Base-by-base conservation (phyloP, 1,140 invertebrate species). In the Monomorium pharaonis region DNA sequence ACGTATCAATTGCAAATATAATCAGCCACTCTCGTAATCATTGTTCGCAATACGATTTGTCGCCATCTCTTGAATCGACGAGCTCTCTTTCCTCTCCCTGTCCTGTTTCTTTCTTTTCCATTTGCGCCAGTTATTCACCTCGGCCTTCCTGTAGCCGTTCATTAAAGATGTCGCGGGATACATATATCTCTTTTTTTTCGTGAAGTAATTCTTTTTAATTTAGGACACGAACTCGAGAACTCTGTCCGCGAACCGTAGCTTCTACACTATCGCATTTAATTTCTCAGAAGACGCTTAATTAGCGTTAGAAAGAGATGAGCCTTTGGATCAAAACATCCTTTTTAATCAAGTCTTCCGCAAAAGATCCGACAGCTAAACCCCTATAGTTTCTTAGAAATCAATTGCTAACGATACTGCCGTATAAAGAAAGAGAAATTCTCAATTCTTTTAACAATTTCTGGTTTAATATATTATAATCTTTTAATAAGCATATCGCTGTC, bases 1-100 rank as follows among this genome's bases (percentile, higher is more conserved):
- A 56, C 47, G 3, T 83, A 83, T 74, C 78, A 69, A 83, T 83
- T 83, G 33, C 44, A 24, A 81, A 81, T 83, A 74, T 74, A 74
- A 83, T 83, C 37, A 47, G 18, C 9, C 47, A 49, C 24, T 69
- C 30, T 54, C 42, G 27, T 18, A 51, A 49, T 58, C 70, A 24
- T 83, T 58, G 58, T 56, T 44, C 21, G 37, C 67, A 72, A 58
- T 72, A 44, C 37, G 18, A 83, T 75, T 70, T 83, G 60, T 54
- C 67, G 44, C 72, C 21, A 58, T 60, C 72, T 42, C 70, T 74
- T 10, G 44, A 84, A 3, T 24, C 49, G 21, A 84, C 58, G 24
- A 74, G 56, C 54, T 63, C 24, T 33, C 30, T 72, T 21, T 42
- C 10, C 51, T 27, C 7, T 18, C 33, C 7, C 24, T 21, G 42